Conservation (phyloP, 2,113 vertebrate species). For the Apaloderma vittatum region DNA sequence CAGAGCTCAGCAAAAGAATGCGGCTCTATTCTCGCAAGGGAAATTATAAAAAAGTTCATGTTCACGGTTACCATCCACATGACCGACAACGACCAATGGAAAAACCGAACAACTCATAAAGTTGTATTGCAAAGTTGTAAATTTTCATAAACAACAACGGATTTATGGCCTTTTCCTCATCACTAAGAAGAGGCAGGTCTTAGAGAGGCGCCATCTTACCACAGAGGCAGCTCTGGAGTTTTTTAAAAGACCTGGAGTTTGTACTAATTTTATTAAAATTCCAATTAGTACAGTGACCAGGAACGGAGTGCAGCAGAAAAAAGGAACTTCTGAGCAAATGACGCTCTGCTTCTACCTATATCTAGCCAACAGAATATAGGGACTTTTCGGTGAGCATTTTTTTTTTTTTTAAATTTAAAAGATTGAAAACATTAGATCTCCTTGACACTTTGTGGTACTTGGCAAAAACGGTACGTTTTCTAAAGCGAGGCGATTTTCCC, state of each 20-base stretch:
- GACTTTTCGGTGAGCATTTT: not conserved
- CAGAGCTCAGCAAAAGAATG: conserved; percentile 91
- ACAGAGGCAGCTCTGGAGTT: conserved; percentile 78
- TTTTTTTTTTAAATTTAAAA: not conserved
- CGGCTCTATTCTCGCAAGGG: conserved; percentile 95
- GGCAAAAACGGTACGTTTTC: not conserved
- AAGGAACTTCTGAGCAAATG: not conserved
- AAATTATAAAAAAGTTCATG: conserved; percentile 99
- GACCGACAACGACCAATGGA: conserved; percentile 92
- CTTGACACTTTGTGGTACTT: not conserved
- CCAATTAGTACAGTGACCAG: conserved; percentile 12
- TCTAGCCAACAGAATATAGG: not conserved
- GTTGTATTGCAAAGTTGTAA: conserved; percentile 98
- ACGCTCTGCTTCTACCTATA: not conserved
- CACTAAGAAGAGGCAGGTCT: conserved; percentile 90
- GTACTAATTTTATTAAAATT: conserved; percentile 72
- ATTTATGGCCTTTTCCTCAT: conserved; percentile 97
- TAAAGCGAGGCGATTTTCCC: not conserved
- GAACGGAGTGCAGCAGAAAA: not conserved
- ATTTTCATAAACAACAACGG: conserved; percentile 99
- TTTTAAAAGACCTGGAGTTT: conserved; percentile 70
- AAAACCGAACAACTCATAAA: conserved; percentile 93
- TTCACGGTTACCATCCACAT: conserved; percentile 95
- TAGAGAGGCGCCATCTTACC: conserved; percentile 96
- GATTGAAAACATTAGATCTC: not conserved